Base-by-base conservation (phyloP, 2,888 invertebrate species). In the Thecocarcelia acutangulata region DNA sequence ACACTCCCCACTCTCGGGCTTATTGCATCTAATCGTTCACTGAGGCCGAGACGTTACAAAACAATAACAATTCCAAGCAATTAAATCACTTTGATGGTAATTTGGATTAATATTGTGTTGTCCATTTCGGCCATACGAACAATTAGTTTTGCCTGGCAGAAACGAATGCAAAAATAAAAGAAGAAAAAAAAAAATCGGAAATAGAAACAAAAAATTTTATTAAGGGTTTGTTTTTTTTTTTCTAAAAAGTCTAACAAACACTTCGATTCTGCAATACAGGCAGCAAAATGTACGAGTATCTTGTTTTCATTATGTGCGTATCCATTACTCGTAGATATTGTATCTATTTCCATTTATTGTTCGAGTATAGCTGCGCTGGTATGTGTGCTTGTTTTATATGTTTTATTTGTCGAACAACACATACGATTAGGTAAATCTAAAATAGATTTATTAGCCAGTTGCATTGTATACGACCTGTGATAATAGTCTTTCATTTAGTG, bases 31-130 rank as follows among this genome's bases (percentile, higher is more conserved):
- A n/a, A n/a, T 33, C 19, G 50, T 44, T 58, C 50, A 48, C 50
- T 48, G n/a, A 46, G 68, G 42, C 19, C 56, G 66, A 77, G 69
- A 77, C 76, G 78, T n/a, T 59, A 61, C 66, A 82, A 74, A 78
- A 82, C 78, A 78, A 82, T 72, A 80, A 82, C 85, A 90, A 90
- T 90, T 90, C 90, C 90, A 88, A 90, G 89, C 90, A 90, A 90
- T 90, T 90, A 90, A 90, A 90, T 90, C 90, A 90, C 89, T 90
- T 90, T 90, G 90, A 90, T 90, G 90, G 88, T 90, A 90, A 90
- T 90, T 90, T 89, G 90, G 90, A 90, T 90, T 90, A 90, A 90
- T 90, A 89, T 89, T 88, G 88, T 88, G 87, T 89, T 89, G 89
- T 88, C 89, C 86, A 86, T 85, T 86, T 86, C 82, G 84, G 84